Conservation (phyloP, 2,113 vertebrate species). For the Galemys pyrenaicus region DNA sequence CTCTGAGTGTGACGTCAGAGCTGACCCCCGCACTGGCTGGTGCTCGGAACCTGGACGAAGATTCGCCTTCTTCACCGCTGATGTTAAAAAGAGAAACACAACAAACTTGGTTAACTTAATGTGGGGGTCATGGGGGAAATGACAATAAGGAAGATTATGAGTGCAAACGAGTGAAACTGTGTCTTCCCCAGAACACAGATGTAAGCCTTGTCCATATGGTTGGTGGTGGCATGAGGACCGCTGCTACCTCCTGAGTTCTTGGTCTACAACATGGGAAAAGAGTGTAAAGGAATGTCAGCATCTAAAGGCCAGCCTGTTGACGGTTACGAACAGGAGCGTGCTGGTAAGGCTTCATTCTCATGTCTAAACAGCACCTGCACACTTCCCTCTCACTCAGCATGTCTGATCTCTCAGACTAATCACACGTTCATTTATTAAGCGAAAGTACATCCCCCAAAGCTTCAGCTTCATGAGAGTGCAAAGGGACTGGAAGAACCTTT, state of each 20-base stretch:
- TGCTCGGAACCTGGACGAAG: neutral
- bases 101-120: neutral
- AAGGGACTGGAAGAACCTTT: neutral
- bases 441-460: neutral
- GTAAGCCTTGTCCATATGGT: conserved; percentile 61
- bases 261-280: fast-evolving
- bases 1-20: no score
- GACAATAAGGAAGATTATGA: neutral
- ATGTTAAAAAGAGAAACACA: neutral
- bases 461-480: neutral
- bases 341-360: conserved; percentile 31
- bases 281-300: neutral
- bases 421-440: neutral
- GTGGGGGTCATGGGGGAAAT: no score
- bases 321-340: neutral
- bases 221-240: conserved; percentile 53
- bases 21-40: no score
- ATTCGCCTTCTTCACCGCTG: neutral
- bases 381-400: neutral
- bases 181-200: conserved; percentile 61
- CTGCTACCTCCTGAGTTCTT: neutral
- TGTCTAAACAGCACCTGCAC: neutral
- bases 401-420: neutral
- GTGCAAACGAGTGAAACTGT: neutral
- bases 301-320: conserved; percentile 65